Base-by-base conservation (phyloP, 2,888 invertebrate genomes). In the Euclidia mi region DNA sequence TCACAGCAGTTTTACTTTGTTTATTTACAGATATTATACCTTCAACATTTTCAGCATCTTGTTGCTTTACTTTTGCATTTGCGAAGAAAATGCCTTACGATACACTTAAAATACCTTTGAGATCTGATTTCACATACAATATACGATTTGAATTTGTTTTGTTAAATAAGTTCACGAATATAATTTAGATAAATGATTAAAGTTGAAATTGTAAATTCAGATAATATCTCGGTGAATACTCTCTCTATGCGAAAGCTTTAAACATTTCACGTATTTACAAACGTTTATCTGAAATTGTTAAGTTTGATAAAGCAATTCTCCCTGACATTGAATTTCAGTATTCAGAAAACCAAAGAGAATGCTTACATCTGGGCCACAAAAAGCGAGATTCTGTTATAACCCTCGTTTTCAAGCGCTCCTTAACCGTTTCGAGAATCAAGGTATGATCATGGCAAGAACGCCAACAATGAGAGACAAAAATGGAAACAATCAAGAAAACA, bases 321-420 rank as follows among this genome's bases (percentile, higher is more conserved):
- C 31, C 20, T 12, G 43, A 32, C 20, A 43, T 34, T 38, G 9
- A n/a, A 31, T 31, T 14, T 50, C 80, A 95, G 94, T 94, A 0
- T 91, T 86, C 55, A 82, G 92, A 57, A 94, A 93, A 81, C 94
- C 94, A 17, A 94, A 87, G 64, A 87, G 95, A 32, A 91, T 91
- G 89, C 74, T 94, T 0, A 95, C 95, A 7, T 94, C 95, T 0
- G 94, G 94, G 0, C 94, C 93, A 2, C 93, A 92, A 41, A 88
- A 79, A 65, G 90, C 85, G 0, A 85, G 78, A 53, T 87, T 82
- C 32, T 81, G 81, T 61, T 68, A 79, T 55, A 94, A 94, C 53
- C 94, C 94, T 2, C 89, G 92, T 1, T 94, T 94, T 59, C 94
- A 94, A 85, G 94, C 94, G 0, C 81, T 94, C 12, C 84, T 94